A percentile compares a stretch with the other conserved stretches of the same genome.
phyloP scores from a whole-genome alignment of 2,113 vertebrate genomes.

The Gasterosteus nipponicus region DNA sequence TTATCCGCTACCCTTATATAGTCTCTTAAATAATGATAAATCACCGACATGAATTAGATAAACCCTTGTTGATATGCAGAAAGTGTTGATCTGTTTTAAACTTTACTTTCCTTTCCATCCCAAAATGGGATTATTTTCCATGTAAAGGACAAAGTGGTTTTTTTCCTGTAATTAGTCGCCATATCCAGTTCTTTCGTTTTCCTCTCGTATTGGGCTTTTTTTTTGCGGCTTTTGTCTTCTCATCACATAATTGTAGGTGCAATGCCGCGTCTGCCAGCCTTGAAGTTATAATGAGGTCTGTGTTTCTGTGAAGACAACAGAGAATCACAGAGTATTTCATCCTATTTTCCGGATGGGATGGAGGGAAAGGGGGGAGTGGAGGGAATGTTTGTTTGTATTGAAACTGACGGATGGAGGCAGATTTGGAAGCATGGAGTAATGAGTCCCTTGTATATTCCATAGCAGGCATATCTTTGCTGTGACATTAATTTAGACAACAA shows the following conservation, averaged over 20 bases:
- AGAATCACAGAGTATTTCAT: constrained; percentile 72
- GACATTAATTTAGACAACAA: constrained; percentile 71
- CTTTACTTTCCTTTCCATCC: constrained; percentile 49
- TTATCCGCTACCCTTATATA: constrained; percentile 30
- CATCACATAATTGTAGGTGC: constrained; percentile 76
- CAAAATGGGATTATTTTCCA: constrained; percentile 59
- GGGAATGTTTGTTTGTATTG: constrained; percentile 70
- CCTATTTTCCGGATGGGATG: constrained; percentile 67
- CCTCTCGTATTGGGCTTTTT: constrained; percentile 23
- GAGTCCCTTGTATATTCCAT: constrained; percentile 69
- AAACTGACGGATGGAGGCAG: constrained; percentile 71
- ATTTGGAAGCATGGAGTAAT: constrained; percentile 73
- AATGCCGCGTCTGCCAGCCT: constrained; percentile 71
- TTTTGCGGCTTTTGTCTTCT: constrained; percentile 47
- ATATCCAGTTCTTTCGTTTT: constrained; percentile 59
- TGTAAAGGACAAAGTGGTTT: constrained; percentile 61
- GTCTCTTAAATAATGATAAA: constrained; percentile 37
- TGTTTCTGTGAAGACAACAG: constrained; percentile 71
- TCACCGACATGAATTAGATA: constrained; percentile 57
- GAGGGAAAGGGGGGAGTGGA: constrained; percentile 14
- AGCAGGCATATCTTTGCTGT: constrained; percentile 73
- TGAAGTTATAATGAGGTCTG: constrained; percentile 82
- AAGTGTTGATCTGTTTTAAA: constrained; percentile 49
- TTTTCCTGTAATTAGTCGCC: constrained; percentile 74
- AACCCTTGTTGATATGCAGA: constrained; percentile 33